Evolutionary conservation across 2,113 vertebrate genomes (phyloP), one percentile per base, ranked within the genome.

Genomic region (Chaenocephalus aceratus): DNA sequence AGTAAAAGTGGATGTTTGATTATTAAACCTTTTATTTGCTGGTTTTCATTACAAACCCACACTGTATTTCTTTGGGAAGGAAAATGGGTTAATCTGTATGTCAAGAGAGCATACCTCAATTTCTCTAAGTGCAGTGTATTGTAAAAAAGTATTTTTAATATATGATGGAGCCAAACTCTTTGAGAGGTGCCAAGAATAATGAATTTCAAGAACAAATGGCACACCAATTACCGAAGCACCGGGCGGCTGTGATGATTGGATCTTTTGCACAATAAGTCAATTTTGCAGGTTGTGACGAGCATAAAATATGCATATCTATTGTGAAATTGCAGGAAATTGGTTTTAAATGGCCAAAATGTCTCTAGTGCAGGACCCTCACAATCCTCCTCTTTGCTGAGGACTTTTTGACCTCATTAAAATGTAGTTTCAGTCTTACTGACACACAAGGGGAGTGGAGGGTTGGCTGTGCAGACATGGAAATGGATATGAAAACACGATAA

Each of bases 331-430:
- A 81, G 56, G 57, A 84, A 91, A 90, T 84, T 84, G 67, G 56
- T 89, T 88, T 86, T 76, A 74, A 85, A 86, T 86, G 79, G 66
- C 57, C 63, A 75, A 75, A 61, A 78, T 75, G 41, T 88, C 78
- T 86, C 69, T 2, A 18, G 63, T 75, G 82, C 26, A 45, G 59
- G 18, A 82, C 48, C 66, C 66, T 26, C 30, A 59, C 45, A 83
- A 82, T 80, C 67, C 44, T 58, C 15, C 64, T 77, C 72, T 71
- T 60, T 52, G 69, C 63, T 57, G 41, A 36, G 59, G 70, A 68
- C 75, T 88, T 80, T 79, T 82, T 91, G 83, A 87, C 86, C 84
- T 90, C 82, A 88, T 88, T 86, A 89, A 87, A 90, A 83, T 80
- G 53, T 85, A 63, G 82, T 61, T 83, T 79, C 21, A 68, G 68